Percentiles rank a stretch among this genome's conserved stretches.
phyloP scores from a whole-genome alignment of 2,113 vertebrate species.

The Xenus cinereus region DNA sequence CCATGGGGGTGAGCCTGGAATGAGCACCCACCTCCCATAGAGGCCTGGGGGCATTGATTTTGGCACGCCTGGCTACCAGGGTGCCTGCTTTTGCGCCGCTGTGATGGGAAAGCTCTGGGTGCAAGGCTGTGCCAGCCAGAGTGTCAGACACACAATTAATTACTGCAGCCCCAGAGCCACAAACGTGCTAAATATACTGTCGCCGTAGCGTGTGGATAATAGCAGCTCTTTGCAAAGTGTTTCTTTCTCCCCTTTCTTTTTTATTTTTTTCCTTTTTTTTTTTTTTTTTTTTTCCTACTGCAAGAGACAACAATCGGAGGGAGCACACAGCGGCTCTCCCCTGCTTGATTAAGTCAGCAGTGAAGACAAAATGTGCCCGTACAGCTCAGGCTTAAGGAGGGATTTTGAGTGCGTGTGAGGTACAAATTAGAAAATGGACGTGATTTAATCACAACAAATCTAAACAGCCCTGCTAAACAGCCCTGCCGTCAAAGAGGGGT shows the following conservation, averaged over 20 bases:
- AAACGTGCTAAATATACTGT: neutral
- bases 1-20: neutral
- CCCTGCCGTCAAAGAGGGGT: neutral
- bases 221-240: conserved; percentile 36
- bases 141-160: conserved; percentile 43
- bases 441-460: conserved; percentile 48
- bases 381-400: conserved; percentile 30
- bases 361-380: conserved; percentile 8
- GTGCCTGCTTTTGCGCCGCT: neutral
- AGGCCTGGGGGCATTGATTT: neutral
- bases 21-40: neutral
- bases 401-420: conserved; percentile 35
- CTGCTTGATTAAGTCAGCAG: conserved; percentile 55
- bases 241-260: neutral
- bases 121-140: neutral
- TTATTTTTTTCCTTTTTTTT: neutral
- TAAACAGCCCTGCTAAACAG: conserved; percentile 29
- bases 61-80: neutral
- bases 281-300: neutral
- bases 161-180: conserved; percentile 6
- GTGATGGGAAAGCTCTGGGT: neutral
- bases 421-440: conserved; percentile 61
- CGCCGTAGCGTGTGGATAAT: neutral
- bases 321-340: neutral
- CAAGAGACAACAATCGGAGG: conserved; percentile 21